These are phyloP conservation scores for Peromyscus attwateri DNA, from an alignment of 2,797 vertebrate species.

Conservation along the genomic window DNA sequence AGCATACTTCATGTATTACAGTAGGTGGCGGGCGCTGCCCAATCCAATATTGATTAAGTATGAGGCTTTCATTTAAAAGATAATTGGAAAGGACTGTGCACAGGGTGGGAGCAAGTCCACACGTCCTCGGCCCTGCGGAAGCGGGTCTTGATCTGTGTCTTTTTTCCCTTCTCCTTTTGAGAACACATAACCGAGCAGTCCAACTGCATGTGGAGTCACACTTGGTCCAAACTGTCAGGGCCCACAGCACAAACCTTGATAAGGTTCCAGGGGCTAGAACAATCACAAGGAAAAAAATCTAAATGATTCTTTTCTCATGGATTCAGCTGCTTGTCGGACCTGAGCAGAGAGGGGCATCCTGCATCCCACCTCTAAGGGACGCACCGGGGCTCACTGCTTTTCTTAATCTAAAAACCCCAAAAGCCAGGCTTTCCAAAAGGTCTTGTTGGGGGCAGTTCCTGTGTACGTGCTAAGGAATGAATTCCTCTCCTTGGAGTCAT, in stretches of 20 bases:
- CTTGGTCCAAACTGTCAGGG: constrained; percentile 19
- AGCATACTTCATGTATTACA: constrained; percentile 68
- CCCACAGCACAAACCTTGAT: not conserved
- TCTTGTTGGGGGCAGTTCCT: not conserved
- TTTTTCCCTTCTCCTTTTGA: constrained; percentile 22
- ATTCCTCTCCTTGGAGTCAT: not conserved
- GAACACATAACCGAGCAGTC: not conserved
- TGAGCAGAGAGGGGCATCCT: not conserved
- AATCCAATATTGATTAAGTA: constrained; percentile 84
- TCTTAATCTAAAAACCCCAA: not conserved
- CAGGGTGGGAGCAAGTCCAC: constrained; percentile 75
- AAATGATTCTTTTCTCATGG: not conserved
- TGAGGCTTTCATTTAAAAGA: constrained; percentile 81
- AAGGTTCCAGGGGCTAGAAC: not conserved
- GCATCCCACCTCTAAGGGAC: not conserved
- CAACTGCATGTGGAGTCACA: not conserved
- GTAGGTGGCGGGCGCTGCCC: constrained; percentile 76
- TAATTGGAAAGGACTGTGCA: constrained; percentile 79
- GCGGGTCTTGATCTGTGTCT: not conserved
- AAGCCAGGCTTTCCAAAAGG: not conserved
- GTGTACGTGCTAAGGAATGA: not conserved
- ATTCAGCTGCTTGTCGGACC: not conserved
- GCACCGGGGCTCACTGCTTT: fast-evolving
- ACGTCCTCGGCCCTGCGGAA: constrained; percentile 53
- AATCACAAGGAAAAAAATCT: constrained; percentile 59